These are phyloP conservation scores for Petrosia ficiformis DNA, from an alignment of 37 sponge, comb jelly and placozoan genomes.

Conservation along the genomic window DNA sequence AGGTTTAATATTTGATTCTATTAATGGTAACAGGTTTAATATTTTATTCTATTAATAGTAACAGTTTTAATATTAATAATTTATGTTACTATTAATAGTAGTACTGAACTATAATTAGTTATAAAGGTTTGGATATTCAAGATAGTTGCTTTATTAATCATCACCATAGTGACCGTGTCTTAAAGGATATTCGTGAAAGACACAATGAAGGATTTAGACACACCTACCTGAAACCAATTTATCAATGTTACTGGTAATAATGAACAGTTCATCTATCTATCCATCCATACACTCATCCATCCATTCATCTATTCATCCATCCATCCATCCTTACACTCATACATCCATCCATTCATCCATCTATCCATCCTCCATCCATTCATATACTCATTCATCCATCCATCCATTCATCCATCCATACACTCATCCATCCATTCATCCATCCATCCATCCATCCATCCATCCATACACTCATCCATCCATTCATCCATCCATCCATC, in stretches of 20 bases:
- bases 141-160: conserved; percentile 29
- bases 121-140: conserved; percentile 5
- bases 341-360: too few species aligned
- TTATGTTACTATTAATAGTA: too few species aligned
- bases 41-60: too few species aligned
- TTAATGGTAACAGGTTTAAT: too few species aligned
- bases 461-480: too few species aligned
- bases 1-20: too few species aligned
- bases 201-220: conserved; percentile 58
- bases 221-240: conserved; percentile 39
- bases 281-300: not conserved
- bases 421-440: not conserved
- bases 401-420: not conserved
- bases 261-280: not conserved
- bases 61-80: too few species aligned
- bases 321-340: not conserved
- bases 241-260: conserved; percentile 3
- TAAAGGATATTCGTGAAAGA: conserved; percentile 36
- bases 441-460: not conserved
- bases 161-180: not conserved
- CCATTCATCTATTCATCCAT: not conserved
- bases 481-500: not conserved
- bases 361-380: too few species aligned
- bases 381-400: too few species aligned
- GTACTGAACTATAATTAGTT: conserved; percentile 17